Base-by-base conservation (phyloP, 2,888 invertebrate species). In the Acleris holmiana region DNA sequence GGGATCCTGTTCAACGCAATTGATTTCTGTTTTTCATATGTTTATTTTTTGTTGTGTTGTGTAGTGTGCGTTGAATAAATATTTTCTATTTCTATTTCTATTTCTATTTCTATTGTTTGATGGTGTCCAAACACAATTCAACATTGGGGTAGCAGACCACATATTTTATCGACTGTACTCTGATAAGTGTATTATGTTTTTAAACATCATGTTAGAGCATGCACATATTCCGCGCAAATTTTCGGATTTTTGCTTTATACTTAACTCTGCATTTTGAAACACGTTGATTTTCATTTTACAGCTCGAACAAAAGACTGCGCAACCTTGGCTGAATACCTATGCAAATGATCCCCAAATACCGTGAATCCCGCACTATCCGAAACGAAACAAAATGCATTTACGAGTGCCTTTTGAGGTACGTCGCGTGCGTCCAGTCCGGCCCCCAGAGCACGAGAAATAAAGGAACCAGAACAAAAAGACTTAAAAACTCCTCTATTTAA, bases 401-500 rank as follows among this genome's bases (percentile, higher is more conserved):
- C 29, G 29, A 29, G 29, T 8, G 64, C 60, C 25, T 46, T 65
- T 65, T 60, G 65, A 60, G 65, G 65, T 65, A 54, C 60, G 60
- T 59, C 58, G 64, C 53, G 53, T 44, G 21, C 40, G 40, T 35
- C 65, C 59, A 54, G 65, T 55, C 50, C 59, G 86, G 86, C 84
- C 83, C 51, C 54, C 66, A 67, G 47, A n/a, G 51, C 8, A 25
- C 49, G 40, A 44, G 62, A 68, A 67, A 63, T 67, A 70, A 69
- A 69, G 62, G 57, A 69, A 67, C 64, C 61, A 71, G 79, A 84
- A 84, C 84, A 86, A 88, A 89, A 87, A 85, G 80, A 80, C 83
- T 83, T 85, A 85, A 84, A 86, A 85, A 88, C 82, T 89, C 86
- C 89, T 89, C 88, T 90, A 90, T 88, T 90, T 85, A 86, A 86